Base-by-base conservation (phyloP, 2,113 vertebrate species). In the Lampris megalopsis region DNA sequence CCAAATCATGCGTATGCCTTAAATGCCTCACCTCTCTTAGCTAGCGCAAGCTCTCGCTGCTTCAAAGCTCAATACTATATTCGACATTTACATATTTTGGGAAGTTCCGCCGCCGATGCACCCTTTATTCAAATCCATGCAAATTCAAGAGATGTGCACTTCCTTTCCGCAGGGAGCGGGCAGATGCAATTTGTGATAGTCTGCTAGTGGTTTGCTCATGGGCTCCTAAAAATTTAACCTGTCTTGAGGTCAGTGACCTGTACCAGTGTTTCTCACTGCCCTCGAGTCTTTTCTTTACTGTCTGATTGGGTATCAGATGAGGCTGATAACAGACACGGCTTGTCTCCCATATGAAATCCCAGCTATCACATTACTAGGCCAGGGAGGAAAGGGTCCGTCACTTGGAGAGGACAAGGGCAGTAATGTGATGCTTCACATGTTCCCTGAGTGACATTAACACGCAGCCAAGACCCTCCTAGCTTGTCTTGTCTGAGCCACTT, bases 231-330 rank as follows among this genome's bases (percentile, higher is more conserved):
- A 13, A 24, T 54, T 54, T 13, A 54, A 2, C n/a, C 42, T 54
- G 35, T 45, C 73, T 38, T 68, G n/a, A 42, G 58, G 13, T 48
- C 58, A 38, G 40, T 41, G 43, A 63, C 63, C 56, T 72, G 82
- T 76, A 52, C 9, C 77, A 42, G 43, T 58, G 68, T 69, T 65
- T 42, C 53, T 68, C 82, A 53, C 68, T 24, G 24, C 24, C 24
- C 24, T 24, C 24, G 24, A 24, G 24, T 24, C 24, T 24, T 24
- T 24, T 24, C 24, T 50, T 84, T 75, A 67, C 76, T 77, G 79
- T 85, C 71, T 71, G 3, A 41, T 13, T 52, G 64, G 72, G 73
- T 66, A 73, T 67, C 56, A 38, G 71, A 87, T 77, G 63, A 60
- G 37, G 65, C 40, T 35, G 60, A 68, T 73, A 53, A 50, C 70